These are phyloP conservation scores for Apotomis turbidana DNA, from an alignment of 2,888 invertebrate genomes.

Conservation along the genomic window DNA sequence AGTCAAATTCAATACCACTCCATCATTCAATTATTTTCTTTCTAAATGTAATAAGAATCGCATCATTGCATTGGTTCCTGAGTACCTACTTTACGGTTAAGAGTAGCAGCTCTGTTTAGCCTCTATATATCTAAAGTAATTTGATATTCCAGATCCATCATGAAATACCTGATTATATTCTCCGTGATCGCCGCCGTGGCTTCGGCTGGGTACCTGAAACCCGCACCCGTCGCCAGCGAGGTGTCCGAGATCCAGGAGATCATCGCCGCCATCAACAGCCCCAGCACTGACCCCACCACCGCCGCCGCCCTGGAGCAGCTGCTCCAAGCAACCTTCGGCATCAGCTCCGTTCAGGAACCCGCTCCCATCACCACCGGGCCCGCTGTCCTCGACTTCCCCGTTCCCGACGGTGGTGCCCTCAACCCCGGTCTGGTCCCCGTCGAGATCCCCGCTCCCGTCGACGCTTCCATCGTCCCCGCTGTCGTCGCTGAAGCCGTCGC, in stretches of 20 bases:
- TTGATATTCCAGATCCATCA: constrained; percentile 51
- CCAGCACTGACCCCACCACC: constrained; percentile 64
- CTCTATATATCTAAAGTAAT: background rate
- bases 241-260: constrained; percentile 53
- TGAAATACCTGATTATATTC: constrained; percentile 68
- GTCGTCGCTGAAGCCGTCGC: constrained; percentile 37
- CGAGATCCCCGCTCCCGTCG: constrained; percentile 45
- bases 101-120: background rate
- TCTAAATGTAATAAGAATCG: no score
- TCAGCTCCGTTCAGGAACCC: constrained; percentile 45
- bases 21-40: no score
- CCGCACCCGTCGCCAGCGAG: constrained; percentile 46
- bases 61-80: no score
- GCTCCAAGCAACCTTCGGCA: constrained; percentile 50
- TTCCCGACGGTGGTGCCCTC: constrained; percentile 21
- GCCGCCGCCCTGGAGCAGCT: constrained; percentile 50
- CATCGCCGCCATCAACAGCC: constrained; percentile 64
- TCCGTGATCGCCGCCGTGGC: constrained; percentile 65
- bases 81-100: no score
- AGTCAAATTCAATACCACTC: no score
- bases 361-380: constrained; percentile 49
- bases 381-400: constrained; percentile 45
- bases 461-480: constrained; percentile 47
- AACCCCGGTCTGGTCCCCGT: background rate
- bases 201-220: constrained; percentile 54